A percentile compares a stretch with the other conserved stretches of the same genome.
phyloP scores from a whole-genome alignment of 2,113 vertebrate genomes.

The Micronycteris hirsuta region DNA sequence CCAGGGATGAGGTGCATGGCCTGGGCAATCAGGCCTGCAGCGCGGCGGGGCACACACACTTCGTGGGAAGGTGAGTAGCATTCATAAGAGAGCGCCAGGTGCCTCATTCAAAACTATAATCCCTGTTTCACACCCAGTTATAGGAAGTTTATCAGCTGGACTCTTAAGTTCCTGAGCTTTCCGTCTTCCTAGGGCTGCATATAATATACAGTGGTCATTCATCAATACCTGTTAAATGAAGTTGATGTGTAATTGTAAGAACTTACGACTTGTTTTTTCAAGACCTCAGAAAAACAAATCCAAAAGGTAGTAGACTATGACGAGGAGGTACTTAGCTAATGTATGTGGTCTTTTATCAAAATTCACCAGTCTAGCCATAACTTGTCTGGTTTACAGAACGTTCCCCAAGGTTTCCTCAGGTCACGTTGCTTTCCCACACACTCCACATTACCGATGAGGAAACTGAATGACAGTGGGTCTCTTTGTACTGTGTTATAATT shows the following conservation, averaged over 20 bases:
- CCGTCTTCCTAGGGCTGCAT: not conserved
- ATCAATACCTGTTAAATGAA: not conserved
- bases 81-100: not conserved
- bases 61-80: not conserved
- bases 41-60: not conserved
- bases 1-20: not conserved
- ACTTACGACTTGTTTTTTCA: not conserved
- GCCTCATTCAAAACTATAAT: not conserved
- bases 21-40: not conserved
- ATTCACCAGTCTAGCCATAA: not conserved
- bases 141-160: not conserved
- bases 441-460: not conserved
- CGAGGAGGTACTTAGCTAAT: not conserved
- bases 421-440: not conserved
- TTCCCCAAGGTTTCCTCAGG: not conserved
- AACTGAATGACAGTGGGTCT: not conserved
- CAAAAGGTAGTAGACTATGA: not conserved
- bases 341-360: not conserved
- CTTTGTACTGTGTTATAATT: not conserved
- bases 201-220: not conserved
- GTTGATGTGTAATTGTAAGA: not conserved
- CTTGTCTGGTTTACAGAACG: not conserved
- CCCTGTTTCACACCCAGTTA: not conserved
- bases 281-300: not conserved
- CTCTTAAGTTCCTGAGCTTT: not conserved